Evolutionary conservation across 1,140 invertebrate species (phyloP).

Genomic region (Venturia canescens): DNA sequence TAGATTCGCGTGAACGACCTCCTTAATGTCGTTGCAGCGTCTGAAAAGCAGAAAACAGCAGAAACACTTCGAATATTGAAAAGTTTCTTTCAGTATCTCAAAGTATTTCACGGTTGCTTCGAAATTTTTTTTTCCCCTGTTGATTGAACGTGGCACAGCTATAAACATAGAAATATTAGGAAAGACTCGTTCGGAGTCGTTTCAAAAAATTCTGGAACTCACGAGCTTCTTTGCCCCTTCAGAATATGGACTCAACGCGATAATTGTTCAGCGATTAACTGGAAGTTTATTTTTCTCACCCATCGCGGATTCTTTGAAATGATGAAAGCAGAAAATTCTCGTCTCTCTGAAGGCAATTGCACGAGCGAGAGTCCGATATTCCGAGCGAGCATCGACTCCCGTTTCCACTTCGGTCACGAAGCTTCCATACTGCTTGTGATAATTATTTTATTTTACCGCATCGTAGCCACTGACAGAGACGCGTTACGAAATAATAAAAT

Average conservation of each 20-base stretch:
- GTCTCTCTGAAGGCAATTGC: conserved; percentile 8
- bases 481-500: conserved; percentile 38
- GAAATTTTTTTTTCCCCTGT: too few species aligned
- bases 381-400: conserved; percentile 23
- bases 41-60: too few species aligned
- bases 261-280: not conserved
- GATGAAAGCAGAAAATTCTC: not conserved
- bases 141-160: too few species aligned
- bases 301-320: not conserved
- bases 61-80: too few species aligned
- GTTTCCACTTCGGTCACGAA: conserved; percentile 28
- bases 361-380: not conserved
- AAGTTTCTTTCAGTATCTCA: too few species aligned
- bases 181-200: not conserved
- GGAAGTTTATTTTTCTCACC: not conserved
- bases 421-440: conserved; percentile 21
- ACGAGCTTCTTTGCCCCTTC: not conserved
- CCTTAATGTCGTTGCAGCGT: too few species aligned
- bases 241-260: not conserved
- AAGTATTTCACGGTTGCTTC: too few species aligned
- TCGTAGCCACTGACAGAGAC: not conserved
- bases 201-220: not conserved
- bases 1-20: too few species aligned
- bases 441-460: conserved; percentile 23
- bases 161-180: too few species aligned